Base-by-base conservation (phyloP, 2,888 invertebrate species). In the Drosophila putrida region DNA sequence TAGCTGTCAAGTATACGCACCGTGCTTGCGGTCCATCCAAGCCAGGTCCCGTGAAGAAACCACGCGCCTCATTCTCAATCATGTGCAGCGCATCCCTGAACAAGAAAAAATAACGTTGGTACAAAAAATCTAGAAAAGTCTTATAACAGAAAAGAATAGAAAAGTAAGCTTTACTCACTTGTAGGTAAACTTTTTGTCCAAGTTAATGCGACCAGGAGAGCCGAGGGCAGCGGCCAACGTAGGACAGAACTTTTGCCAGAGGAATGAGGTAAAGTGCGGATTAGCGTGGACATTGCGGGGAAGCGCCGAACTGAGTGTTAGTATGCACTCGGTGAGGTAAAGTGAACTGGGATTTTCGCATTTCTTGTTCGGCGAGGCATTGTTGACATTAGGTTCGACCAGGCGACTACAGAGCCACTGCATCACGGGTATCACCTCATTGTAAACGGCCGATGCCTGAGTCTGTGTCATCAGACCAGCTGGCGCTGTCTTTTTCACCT, bases 221-320 rank as follows among this genome's bases (percentile, higher is more conserved):
- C 98, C 98, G 3, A 98, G 94, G 65, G 98, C 95, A 0, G 97
- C 96, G 61, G 98, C 96, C 74, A 98, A 93, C 0, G 97, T 96
- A 0, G 98, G 98, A 87, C 98, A 98, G 89, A 98, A 96, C 87
- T 97, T 96, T 91, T 98, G 97, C 98, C 98, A 97, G 9, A 97
- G 93, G 89, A 97, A 97, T 4, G 96, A 96, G 2, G 96, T 96
- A 90, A 97, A 97, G 92, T 97, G 97, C 0, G 95, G 95, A 93
- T 97, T 97, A 2, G 95, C 95, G 84, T 96, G 96, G 8, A 97
- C 96, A 78, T 96, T 95, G 81, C 96, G 96, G 0, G 97, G 97
- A 54, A 97, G 93, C 54, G 96, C 97, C 9, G 96, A 96, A 86
- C 97, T 96, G 65, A 98, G 93, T 0, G 97, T 97, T 70, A 97